Conservation (phyloP, 2,113 vertebrate genomes). For the Tapirus terrestris region DNA sequence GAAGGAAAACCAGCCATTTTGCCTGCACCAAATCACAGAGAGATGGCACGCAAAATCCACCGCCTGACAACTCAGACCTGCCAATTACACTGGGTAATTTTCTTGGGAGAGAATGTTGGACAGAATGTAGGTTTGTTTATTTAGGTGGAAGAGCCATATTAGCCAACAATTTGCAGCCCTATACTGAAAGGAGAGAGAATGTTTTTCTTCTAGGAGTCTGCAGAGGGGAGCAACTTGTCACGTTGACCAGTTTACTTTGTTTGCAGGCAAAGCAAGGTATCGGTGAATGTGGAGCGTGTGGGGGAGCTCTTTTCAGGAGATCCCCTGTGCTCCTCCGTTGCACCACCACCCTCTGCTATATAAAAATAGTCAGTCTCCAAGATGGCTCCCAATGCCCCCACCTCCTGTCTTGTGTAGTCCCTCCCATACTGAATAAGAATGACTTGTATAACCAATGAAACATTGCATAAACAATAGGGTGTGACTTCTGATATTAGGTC, state of each 20-base stretch:
- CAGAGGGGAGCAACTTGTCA: too few relatives aligned
- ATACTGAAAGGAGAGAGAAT: background rate
- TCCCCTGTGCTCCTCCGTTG: background rate
- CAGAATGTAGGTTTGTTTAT: background rate
- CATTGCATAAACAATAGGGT: background rate
- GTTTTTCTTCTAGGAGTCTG: background rate
- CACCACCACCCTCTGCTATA: background rate
- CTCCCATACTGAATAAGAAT: background rate
- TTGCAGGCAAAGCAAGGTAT: background rate
- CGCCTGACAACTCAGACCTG: background rate
- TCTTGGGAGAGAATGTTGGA: background rate
- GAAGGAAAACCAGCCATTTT: background rate
- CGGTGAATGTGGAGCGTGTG: rapidly evolving
- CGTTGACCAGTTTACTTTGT: background rate
- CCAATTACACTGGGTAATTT: background rate
- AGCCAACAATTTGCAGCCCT: background rate
- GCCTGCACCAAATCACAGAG: background rate
- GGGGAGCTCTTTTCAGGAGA: background rate
- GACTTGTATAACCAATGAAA: background rate
- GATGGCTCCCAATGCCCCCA: background rate
- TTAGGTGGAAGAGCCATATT: background rate
- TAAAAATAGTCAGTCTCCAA: background rate
- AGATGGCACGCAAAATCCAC: rapidly evolving
- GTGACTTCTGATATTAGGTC: background rate
- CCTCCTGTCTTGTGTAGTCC: background rate